A percentile compares a stretch with the other conserved stretches of the same genome.
Conservation (phyloP, 2,888 invertebrate genomes). For the Cantharis flavilabris region DNA sequence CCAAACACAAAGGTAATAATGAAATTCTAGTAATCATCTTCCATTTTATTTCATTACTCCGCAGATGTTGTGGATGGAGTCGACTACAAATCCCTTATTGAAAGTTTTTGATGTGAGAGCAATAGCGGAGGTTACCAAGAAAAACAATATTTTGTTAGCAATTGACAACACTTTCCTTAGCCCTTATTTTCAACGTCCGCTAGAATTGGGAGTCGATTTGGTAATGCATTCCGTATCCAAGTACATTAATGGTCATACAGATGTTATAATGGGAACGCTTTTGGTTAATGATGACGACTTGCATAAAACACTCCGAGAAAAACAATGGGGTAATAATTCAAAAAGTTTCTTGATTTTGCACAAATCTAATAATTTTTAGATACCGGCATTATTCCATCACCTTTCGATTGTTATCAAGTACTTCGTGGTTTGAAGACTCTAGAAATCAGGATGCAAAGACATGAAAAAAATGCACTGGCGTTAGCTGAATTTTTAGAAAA, state of each 20-base stretch:
- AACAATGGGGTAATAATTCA: slow-evolving; percentile 32
- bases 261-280: slow-evolving; percentile 95
- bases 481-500: slow-evolving; percentile 81
- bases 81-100: slow-evolving; percentile 93
- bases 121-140: slow-evolving; percentile 66
- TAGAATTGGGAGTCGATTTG: slow-evolving; percentile 89
- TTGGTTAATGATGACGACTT: slow-evolving; percentile 74
- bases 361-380: slow-evolving; percentile 57
- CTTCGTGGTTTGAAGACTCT: slow-evolving; percentile 93
- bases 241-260: slow-evolving; percentile 98
- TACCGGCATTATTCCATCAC: slow-evolving; percentile 91
- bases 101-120: slow-evolving; percentile 85
- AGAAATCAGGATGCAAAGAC: slow-evolving; percentile 87
- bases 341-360: background rate
- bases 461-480: slow-evolving; percentile 75
- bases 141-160: slow-evolving; percentile 68
- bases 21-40: background rate
- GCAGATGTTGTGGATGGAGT: slow-evolving; percentile 90
- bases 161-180: slow-evolving; percentile 96
- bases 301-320: slow-evolving; percentile 72
- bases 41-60: background rate
- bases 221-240: slow-evolving; percentile 92
- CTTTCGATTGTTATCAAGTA: slow-evolving; percentile 94
- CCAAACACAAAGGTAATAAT: slow-evolving; percentile 77
- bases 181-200: slow-evolving; percentile 87